A percentile compares a stretch with the other conserved stretches of the same genome.
These are phyloP conservation scores for Gobius niger DNA, from an alignment of 2,113 vertebrate species.

Conservation along the genomic window DNA sequence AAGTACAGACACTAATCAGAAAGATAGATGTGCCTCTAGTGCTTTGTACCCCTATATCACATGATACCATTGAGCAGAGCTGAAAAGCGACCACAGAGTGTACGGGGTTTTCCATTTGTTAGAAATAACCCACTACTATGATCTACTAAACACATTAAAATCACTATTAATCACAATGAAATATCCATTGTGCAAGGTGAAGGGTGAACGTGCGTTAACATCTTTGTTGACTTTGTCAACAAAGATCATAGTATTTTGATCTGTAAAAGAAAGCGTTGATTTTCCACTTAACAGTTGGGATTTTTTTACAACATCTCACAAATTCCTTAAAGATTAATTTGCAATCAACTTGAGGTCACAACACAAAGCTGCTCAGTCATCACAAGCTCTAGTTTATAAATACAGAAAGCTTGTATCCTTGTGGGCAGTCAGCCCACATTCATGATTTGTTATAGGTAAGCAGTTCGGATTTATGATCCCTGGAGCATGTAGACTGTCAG, in stretches of 20 bases:
- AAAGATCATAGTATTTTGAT: neutral
- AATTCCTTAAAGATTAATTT: neutral
- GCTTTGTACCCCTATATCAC: neutral
- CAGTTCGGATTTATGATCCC: conserved; percentile 30
- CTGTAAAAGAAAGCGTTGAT: neutral
- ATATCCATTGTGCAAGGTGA: neutral
- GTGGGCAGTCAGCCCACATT: conserved; percentile 16
- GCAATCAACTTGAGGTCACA: neutral
- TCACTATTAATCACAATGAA: neutral
- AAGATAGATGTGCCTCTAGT: no score
- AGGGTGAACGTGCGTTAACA: neutral
- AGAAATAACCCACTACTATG: neutral
- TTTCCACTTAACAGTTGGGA: neutral
- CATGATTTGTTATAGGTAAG: conserved; percentile 16
- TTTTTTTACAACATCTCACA: neutral
- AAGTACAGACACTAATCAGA: no score
- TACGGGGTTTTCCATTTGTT: neutral
- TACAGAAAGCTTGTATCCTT: conserved; percentile 7
- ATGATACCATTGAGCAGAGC: neutral
- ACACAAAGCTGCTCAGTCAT: conserved; percentile 15
- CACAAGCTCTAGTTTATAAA: neutral
- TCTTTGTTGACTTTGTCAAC: neutral
- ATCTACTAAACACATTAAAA: neutral
- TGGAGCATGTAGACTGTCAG: neutral
- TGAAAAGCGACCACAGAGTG: neutral